Conservation (phyloP, 2,113 vertebrate species). For the Stegostoma tigrinum region DNA sequence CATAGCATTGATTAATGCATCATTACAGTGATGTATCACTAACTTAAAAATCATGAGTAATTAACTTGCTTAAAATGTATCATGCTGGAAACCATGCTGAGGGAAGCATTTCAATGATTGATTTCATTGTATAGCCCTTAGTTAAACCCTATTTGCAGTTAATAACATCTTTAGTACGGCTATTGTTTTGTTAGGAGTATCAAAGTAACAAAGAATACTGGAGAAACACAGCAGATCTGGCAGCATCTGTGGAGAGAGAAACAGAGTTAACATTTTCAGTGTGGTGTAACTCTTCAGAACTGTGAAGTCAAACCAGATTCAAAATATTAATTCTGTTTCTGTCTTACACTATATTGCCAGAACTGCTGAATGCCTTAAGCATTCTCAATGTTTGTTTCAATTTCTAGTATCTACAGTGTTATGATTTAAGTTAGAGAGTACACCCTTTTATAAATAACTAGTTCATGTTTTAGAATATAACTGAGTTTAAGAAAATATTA, state of each 20-base stretch:
- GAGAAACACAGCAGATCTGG: no score
- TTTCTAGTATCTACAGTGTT: no score
- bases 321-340: no score
- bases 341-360: no score
- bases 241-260: no score
- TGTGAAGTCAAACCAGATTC: no score
- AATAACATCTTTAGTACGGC: background rate
- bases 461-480: background rate
- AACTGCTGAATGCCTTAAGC: no score
- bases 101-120: background rate
- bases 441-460: background rate
- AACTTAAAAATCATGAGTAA: background rate
- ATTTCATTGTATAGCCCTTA: background rate
- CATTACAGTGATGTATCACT: background rate
- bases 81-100: background rate
- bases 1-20: background rate
- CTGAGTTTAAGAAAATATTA: background rate
- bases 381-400: no score
- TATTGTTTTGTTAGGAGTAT: background rate
- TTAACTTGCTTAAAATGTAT: background rate
- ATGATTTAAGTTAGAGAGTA: no score
- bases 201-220: no score
- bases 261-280: no score
- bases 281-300: no score
- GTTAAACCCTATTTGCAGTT: background rate